Conservation (phyloP, 2,888 invertebrate species). For the Microctonus aethiopoides region DNA sequence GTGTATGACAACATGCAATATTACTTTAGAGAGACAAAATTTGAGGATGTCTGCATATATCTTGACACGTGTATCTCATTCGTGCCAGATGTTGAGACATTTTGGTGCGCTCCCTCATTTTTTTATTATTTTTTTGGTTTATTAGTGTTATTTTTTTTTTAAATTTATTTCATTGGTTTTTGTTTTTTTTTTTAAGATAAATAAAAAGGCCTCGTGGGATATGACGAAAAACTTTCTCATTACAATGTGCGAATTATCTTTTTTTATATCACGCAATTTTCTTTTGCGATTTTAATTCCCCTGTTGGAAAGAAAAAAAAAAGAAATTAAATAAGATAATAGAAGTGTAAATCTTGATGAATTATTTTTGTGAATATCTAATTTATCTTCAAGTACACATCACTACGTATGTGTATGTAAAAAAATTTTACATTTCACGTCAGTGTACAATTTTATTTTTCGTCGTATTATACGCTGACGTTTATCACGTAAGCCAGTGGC, state of each 20-base stretch:
- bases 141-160: slow-evolving; percentile 32
- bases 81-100: slow-evolving; percentile 51
- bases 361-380: neutral
- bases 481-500: slow-evolving; percentile 32
- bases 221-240: slow-evolving; percentile 15
- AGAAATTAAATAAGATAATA: no score
- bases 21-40: slow-evolving; percentile 20
- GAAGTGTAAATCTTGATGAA: neutral
- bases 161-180: neutral
- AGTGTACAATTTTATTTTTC: slow-evolving; percentile 15
- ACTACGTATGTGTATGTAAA: neutral
- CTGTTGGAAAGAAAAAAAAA: neutral
- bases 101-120: slow-evolving; percentile 39
- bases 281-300: neutral
- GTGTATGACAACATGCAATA: slow-evolving; percentile 28
- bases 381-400: neutral
- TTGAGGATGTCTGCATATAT: slow-evolving; percentile 32
- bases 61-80: slow-evolving; percentile 51
- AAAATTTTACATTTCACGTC: neutral
- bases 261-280: neutral
- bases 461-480: slow-evolving; percentile 23
- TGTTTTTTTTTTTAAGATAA: slow-evolving; percentile 7
- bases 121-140: slow-evolving; percentile 36
- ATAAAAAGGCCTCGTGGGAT: slow-evolving; percentile 19
- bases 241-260: neutral